These are phyloP conservation scores for Ceratina calcarata DNA, from an alignment of 1,140 invertebrate species.

Conservation along the genomic window DNA sequence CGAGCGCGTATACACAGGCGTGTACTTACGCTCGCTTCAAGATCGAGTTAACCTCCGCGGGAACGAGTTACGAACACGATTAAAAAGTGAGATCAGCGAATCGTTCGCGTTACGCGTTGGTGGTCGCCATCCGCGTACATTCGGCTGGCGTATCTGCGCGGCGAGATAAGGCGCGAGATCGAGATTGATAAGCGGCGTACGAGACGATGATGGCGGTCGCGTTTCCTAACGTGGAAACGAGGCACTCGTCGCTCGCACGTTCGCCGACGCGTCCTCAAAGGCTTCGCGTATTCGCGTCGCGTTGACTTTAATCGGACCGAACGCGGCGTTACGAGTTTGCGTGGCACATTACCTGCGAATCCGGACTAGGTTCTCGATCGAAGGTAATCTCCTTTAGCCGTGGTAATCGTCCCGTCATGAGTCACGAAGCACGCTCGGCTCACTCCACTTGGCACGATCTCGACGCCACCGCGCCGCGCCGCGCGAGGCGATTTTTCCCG, in stretches of 20 bases:
- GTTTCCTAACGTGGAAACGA: background rate
- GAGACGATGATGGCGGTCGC: background rate
- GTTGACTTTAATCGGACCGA: slow-evolving; percentile 54
- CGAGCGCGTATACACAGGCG: slow-evolving; percentile 23
- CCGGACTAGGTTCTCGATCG: slow-evolving; percentile 16
- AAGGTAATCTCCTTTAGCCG: slow-evolving; percentile 53
- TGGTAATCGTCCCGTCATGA: slow-evolving; percentile 48
- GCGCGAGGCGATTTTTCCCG: too few species aligned
- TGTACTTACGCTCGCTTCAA: slow-evolving; percentile 29
- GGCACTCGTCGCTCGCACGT: slow-evolving; percentile 31
- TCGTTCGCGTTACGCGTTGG: slow-evolving; percentile 1
- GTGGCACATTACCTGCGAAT: slow-evolving; percentile 47
- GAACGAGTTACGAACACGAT: background rate
- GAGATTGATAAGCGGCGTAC: background rate
- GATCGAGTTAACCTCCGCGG: slow-evolving; percentile 26
- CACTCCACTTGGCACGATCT: slow-evolving; percentile 34
- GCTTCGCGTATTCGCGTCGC: slow-evolving; percentile 20
- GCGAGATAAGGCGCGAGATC: too few species aligned
- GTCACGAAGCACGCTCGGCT: slow-evolving; percentile 17
- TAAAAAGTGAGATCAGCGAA: slow-evolving; percentile 1
- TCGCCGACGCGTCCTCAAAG: background rate
- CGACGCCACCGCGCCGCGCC: background rate
- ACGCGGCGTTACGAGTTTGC: slow-evolving; percentile 33
- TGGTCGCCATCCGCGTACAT: too few species aligned
- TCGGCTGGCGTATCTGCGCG: too few species aligned